These are phyloP conservation scores for Lepetodrilus schrolli DNA, from an alignment of 2,888 invertebrate genomes.

Conservation along the genomic window DNA sequence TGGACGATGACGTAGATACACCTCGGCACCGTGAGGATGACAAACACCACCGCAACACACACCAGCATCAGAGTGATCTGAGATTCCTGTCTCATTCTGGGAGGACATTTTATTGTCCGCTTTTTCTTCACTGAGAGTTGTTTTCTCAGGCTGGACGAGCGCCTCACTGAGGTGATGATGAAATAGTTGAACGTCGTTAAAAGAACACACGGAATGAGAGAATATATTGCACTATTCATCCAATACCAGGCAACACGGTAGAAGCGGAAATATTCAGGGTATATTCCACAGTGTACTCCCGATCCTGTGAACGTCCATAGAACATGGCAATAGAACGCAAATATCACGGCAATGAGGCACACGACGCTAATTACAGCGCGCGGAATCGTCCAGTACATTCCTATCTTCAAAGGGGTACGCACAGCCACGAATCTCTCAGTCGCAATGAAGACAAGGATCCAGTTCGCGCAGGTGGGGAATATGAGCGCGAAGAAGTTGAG, in stretches of 20 bases:
- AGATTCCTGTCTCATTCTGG: not conserved
- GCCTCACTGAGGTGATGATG: slow-evolving; percentile 36
- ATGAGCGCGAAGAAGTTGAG: slow-evolving; percentile 9
- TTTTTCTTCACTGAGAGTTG: slow-evolving; percentile 30
- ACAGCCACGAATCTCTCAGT: slow-evolving; percentile 31
- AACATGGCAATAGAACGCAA: not conserved
- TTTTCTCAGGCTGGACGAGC: slow-evolving; percentile 34
- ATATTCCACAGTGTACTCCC: not conserved
- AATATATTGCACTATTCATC: slow-evolving; percentile 37
- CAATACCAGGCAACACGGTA: slow-evolving; percentile 35
- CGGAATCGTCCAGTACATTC: slow-evolving; percentile 9
- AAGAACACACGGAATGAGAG: slow-evolving; percentile 40
- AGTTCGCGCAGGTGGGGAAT: slow-evolving; percentile 19
- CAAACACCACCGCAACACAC: slow-evolving; percentile 40
- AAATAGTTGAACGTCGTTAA: slow-evolving; percentile 41
- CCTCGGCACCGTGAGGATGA: slow-evolving; percentile 42
- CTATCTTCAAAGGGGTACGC: not conserved
- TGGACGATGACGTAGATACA: slow-evolving; percentile 39
- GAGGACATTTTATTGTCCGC: not conserved
- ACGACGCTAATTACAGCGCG: slow-evolving; percentile 5
- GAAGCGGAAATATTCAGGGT: slow-evolving; percentile 27
- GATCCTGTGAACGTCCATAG: slow-evolving; percentile 8
- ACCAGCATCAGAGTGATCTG: slow-evolving; percentile 45
- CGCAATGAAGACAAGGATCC: slow-evolving; percentile 31
- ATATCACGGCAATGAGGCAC: not conserved